phyloP scores from a whole-genome alignment of 2,888 invertebrate species.

The Augochlorella aurata region DNA sequence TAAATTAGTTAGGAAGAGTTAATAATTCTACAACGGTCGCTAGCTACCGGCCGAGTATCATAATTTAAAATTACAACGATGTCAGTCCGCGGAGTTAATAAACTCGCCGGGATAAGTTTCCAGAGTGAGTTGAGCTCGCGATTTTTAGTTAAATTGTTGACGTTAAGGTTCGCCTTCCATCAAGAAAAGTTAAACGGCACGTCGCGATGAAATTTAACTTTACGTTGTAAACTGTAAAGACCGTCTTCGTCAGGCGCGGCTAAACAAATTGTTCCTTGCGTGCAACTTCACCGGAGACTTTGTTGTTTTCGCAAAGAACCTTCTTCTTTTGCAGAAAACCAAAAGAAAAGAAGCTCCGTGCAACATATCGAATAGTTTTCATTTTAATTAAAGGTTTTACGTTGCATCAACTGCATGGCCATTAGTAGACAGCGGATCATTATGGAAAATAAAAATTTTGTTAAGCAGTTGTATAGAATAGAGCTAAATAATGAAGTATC shows the following conservation, averaged over 20 bases:
- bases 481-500: too few relatives aligned
- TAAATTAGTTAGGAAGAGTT: constrained; percentile 40
- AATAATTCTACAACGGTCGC: constrained; percentile 32
- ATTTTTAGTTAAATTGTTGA: constrained; percentile 47
- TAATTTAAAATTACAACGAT: constrained; percentile 54
- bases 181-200: constrained; percentile 46
- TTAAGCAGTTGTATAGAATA: too few relatives aligned
- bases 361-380: too few relatives aligned
- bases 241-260: constrained; percentile 11
- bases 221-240: constrained; percentile 29
- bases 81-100: constrained; percentile 47
- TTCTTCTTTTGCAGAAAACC: too few relatives aligned
- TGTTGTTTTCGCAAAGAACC: too few relatives aligned
- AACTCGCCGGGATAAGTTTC: constrained; percentile 46
- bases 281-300: constrained; percentile 3
- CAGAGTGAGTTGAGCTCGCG: constrained; percentile 29
- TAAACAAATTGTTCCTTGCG: constrained; percentile 22
- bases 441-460: too few relatives aligned
- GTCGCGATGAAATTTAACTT: constrained; percentile 40
- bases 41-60: constrained; percentile 29
- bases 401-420: too few relatives aligned
- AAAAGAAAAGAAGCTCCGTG: too few relatives aligned
- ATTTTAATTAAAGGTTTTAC: too few relatives aligned
- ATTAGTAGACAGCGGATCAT: too few relatives aligned
- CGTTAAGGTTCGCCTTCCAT: constrained; percentile 38